phyloP scores from a whole-genome alignment of 2,888 invertebrate genomes.

The Cancer borealis region DNA sequence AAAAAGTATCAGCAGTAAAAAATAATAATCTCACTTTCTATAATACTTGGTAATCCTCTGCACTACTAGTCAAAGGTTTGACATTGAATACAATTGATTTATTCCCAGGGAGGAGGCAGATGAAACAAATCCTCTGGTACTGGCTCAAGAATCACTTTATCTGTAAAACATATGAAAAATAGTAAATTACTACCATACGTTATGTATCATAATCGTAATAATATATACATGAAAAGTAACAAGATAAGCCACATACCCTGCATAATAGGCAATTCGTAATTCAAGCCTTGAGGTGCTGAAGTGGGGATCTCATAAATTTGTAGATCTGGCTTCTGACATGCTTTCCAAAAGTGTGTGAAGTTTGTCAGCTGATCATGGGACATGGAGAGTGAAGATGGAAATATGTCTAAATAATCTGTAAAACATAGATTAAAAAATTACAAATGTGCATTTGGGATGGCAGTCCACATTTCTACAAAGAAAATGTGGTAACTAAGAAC shows the following conservation, averaged over 20 bases:
- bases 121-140: constrained; percentile 18
- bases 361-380: not conserved
- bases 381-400: constrained; percentile 24
- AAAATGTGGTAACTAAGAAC: not conserved
- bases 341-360: not conserved
- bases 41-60: too few species aligned
- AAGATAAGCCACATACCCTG: not conserved
- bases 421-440: not conserved
- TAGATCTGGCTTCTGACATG: constrained; percentile 26
- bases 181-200: not conserved
- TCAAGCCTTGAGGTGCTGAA: not conserved
- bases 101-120: constrained; percentile 28
- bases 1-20: too few species aligned
- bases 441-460: not conserved
- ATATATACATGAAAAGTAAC: not conserved
- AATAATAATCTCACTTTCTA: too few species aligned
- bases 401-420: constrained; percentile 4
- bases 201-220: not conserved
- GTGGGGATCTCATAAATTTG: not conserved
- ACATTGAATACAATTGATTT: not conserved
- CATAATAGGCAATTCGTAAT: not conserved
- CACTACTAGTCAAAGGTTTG: too few species aligned
- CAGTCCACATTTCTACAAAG: not conserved
- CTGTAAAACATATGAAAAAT: not conserved
- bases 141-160: not conserved